Percentiles rank a stretch among this genome's conserved stretches.
Conservation (phyloP, 1,140 invertebrate genomes). For the Antheraea pernyi region DNA sequence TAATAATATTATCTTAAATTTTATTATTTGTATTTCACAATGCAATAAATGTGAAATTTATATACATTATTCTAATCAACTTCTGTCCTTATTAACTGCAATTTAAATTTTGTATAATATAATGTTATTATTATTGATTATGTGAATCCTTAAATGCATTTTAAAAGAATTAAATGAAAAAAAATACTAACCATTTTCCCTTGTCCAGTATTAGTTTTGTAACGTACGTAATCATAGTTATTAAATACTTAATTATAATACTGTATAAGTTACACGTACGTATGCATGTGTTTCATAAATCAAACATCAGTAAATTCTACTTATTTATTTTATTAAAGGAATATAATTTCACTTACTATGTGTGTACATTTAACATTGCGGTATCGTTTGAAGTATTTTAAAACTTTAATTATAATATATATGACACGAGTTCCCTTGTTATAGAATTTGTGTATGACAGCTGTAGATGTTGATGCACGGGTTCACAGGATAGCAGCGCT, state of each 20-base stretch:
- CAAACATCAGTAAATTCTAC: not conserved
- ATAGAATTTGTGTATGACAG: slow-evolving; percentile 66
- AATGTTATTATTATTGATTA: too few relatives aligned
- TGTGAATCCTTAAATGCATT: too few relatives aligned
- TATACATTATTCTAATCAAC: not conserved
- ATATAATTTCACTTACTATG: not conserved
- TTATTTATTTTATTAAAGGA: not conserved
- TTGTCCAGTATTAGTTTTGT: too few relatives aligned
- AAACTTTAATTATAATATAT: not conserved
- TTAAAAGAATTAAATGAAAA: too few relatives aligned
- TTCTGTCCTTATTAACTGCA: too few relatives aligned
- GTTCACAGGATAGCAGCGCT: slow-evolving; percentile 46
- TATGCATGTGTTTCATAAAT: not conserved
- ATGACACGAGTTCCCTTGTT: slow-evolving; percentile 13
- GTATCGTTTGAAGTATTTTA: slow-evolving; percentile 5
- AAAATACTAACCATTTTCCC: too few relatives aligned
- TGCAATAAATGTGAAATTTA: not conserved
- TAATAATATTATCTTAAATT: too few relatives aligned
- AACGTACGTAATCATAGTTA: too few relatives aligned
- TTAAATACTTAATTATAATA: too few relatives aligned
- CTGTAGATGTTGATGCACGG: slow-evolving; percentile 71
- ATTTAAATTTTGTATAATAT: too few relatives aligned
- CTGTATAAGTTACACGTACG: too few relatives aligned
- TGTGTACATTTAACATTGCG: slow-evolving; percentile 1
- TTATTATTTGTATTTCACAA: not conserved